Percentiles rank a stretch among this genome's conserved stretches.
These are phyloP conservation scores for Tursiops truncatus DNA, from an alignment of 2,113 vertebrate species.

Conservation along the genomic window DNA sequence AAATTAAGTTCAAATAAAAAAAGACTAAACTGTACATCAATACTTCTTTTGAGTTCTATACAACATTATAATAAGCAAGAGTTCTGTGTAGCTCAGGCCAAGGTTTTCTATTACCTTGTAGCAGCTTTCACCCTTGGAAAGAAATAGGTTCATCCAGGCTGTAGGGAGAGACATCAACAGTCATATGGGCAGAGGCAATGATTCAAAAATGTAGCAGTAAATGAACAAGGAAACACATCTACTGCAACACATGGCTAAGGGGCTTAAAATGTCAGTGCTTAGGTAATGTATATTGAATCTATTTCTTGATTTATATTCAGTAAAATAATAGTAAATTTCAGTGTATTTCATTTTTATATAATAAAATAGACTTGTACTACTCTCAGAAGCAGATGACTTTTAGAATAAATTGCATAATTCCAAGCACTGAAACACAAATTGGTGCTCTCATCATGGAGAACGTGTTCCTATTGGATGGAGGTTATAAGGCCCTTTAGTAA, in stretches of 20 bases:
- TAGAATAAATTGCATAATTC: slow-evolving; percentile 42
- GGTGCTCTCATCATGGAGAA: background rate
- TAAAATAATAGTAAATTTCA: slow-evolving; percentile 69
- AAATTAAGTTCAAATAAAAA: background rate
- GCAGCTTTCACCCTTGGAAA: slow-evolving; percentile 3
- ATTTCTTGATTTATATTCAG: slow-evolving; percentile 63
- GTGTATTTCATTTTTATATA: slow-evolving; percentile 58
- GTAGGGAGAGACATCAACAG: slow-evolving; percentile 5
- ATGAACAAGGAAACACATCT: slow-evolving; percentile 64
- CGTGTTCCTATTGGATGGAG: background rate
- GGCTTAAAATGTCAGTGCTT: slow-evolving; percentile 54
- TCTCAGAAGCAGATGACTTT: slow-evolving; percentile 56
- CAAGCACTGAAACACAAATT: slow-evolving; percentile 28
- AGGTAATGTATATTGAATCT: slow-evolving; percentile 41
- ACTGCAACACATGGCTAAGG: slow-evolving; percentile 43
- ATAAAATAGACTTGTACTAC: slow-evolving; percentile 40
- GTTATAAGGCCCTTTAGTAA: background rate
- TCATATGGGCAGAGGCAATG: slow-evolving; percentile 5
- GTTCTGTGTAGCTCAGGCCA: background rate
- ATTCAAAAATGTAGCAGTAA: slow-evolving; percentile 53
- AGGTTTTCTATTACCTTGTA: slow-evolving; percentile 39
- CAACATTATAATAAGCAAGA: background rate
- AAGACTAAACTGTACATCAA: background rate
- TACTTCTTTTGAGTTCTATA: background rate
- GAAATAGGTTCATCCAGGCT: slow-evolving; percentile 35